Evolutionary conservation across 64 coral and sea anemone genomes (phyloP).

Genomic region (Porites australiensis): DNA sequence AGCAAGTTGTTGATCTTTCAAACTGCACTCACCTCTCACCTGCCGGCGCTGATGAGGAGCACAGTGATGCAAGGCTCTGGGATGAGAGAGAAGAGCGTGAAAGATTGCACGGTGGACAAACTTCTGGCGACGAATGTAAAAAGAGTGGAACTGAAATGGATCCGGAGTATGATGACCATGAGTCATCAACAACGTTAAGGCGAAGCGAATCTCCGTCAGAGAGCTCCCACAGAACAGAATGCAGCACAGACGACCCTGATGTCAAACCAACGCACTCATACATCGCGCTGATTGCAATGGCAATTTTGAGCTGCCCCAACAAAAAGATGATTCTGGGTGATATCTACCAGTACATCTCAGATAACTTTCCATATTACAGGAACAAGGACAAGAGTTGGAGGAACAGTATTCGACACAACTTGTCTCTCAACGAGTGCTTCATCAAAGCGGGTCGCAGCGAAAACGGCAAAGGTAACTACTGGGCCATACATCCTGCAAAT

Average conservation of each 20-base stretch:
- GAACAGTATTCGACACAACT: constrained; percentile 96
- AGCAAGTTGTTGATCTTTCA: not conserved
- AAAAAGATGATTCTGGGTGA: constrained; percentile 98
- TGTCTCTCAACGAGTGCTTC: constrained; percentile 98
- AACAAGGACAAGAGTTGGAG: constrained; percentile 99
- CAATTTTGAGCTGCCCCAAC: constrained; percentile 85
- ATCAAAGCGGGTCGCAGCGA: constrained; percentile 98
- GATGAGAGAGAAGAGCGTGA: not conserved
- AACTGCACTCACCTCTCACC: not conserved
- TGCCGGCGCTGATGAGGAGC: not conserved
- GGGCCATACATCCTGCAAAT: constrained; percentile 96
- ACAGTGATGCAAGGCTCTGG: not conserved
- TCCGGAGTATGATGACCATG: not conserved
- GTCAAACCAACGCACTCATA: constrained; percentile 96
- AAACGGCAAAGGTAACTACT: constrained; percentile 98
- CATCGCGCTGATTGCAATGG: constrained; percentile 98
- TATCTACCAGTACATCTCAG: constrained; percentile 97
- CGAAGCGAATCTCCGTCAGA: not conserved
- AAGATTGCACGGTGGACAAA: not conserved
- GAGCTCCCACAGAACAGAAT: constrained; percentile 33
- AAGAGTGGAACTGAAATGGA: not conserved
- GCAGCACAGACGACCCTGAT: constrained; percentile 64
- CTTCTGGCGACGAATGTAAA: constrained; percentile 20
- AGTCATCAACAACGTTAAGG: not conserved
- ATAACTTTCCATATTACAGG: constrained; percentile 96